Percentiles rank a stretch among this genome's conserved stretches.
These are phyloP conservation scores for Nycticryphes semicollaris DNA, from an alignment of 2,113 vertebrate genomes.

Conservation along the genomic window DNA sequence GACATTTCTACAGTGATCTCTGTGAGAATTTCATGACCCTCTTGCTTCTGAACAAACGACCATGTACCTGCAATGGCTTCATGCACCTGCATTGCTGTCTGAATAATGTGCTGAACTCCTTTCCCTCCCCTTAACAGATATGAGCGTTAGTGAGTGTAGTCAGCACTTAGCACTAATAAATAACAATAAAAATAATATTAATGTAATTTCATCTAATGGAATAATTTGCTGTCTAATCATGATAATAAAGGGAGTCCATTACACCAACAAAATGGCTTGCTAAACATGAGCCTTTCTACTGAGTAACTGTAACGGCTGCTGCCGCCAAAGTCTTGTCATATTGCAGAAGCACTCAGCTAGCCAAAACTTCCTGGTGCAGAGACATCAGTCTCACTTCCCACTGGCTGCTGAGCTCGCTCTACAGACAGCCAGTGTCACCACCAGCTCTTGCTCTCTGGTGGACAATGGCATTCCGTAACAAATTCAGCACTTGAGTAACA, in stretches of 20 bases:
- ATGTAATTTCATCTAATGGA: conserved; percentile 15
- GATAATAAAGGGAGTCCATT: conserved; percentile 17
- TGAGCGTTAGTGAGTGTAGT: neutral
- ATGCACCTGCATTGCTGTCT: neutral
- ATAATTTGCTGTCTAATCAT: conserved; percentile 5
- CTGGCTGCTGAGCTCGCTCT: neutral
- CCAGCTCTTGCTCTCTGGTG: neutral
- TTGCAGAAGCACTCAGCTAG: neutral
- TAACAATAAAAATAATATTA: neutral
- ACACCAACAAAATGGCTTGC: conserved; percentile 19
- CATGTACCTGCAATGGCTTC: neutral
- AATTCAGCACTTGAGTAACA: neutral
- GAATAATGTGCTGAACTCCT: neutral
- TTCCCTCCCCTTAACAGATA: neutral
- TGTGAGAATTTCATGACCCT: neutral
- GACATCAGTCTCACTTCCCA: neutral
- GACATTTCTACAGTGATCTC: neutral
- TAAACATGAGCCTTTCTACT: conserved; percentile 7
- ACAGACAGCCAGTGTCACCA: neutral
- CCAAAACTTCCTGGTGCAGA: conserved; percentile 47
- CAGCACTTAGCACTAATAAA: conserved; percentile 2
- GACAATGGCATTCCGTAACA: neutral
- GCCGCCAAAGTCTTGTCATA: neutral
- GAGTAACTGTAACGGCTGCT: conserved; percentile 19
- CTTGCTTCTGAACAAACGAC: neutral